Base-by-base conservation (phyloP, 2,113 vertebrate species). In the Aphyosemion australe region DNA sequence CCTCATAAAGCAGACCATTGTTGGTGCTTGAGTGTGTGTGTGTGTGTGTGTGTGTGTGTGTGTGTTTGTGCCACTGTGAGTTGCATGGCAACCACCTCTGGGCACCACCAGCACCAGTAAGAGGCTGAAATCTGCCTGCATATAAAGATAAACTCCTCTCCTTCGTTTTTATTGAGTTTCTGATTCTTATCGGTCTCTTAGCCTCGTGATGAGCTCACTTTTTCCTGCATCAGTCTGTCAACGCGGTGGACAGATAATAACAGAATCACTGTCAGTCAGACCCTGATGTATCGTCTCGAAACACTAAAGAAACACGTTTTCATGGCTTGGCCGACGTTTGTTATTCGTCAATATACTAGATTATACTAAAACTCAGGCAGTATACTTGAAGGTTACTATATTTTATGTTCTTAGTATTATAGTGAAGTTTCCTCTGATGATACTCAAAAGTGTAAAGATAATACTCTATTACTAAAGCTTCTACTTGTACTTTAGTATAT, bases 1-100 rank as follows among this genome's bases (percentile, higher is more conserved):
- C 92, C 91, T 93, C 90, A 93, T 92, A 92, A 94, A 93, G 91
- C 91, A 83, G 86, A 90, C 92, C 90, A 92, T 94, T 94, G 93
- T 93, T 91, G 89, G 87, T 79, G 75, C 80, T 58, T 76, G 78
- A 86, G 86, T 65, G 43, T 8, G 34, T 10, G 76, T 60, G 79
- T 78, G 72, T 43, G 49, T 77, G 78, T 78, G 56, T 78, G 75
- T 49, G 50, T 87, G 86, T 65, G 42, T 77, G 78, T 60, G 79
- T 78, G 72, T 43, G 49, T 77, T 76, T 78, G 53, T 78, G 75
- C 78, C 84, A 88, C 84, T 89, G 78, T 86, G 89, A 88, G 89
- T 91, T 89, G 80, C 80, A 90, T 90, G 91, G 90, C 91, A 92
- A 91, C 89, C 79, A 90, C 90, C 87, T 88, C 84, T 89, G 91